These are phyloP conservation scores for Herminia tarsipennalis DNA, from an alignment of 2,888 invertebrate species.

Conservation along the genomic window DNA sequence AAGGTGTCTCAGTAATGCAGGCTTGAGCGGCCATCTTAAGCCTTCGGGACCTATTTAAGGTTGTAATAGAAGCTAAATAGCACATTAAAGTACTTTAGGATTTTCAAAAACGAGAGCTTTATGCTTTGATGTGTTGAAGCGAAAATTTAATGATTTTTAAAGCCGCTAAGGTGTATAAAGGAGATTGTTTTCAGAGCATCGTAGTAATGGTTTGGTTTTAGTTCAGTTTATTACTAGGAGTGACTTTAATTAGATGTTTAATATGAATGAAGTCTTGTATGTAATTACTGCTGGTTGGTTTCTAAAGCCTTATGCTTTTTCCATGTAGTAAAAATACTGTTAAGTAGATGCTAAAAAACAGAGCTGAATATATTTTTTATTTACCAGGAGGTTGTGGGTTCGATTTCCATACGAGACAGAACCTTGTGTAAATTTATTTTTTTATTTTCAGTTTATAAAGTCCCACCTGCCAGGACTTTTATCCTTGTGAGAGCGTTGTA, in stretches of 20 bases:
- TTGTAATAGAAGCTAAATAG: constrained; percentile 32
- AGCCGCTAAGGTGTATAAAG: constrained; percentile 4
- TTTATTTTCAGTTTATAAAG: no score
- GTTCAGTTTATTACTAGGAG: neutral
- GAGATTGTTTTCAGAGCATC: neutral
- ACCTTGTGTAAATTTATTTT: no score
- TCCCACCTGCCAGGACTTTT: no score
- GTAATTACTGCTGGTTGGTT: no score
- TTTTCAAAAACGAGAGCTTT: constrained; percentile 16
- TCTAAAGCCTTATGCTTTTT: no score
- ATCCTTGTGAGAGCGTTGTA: no score
- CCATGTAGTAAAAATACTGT: no score
- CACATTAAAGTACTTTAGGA: constrained; percentile 19
- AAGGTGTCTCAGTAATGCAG: constrained; percentile 18
- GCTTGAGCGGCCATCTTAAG: constrained; percentile 20
- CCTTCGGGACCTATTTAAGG: constrained; percentile 32
- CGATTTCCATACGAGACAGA: no score
- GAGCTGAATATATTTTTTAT: no score
- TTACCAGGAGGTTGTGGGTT: no score
- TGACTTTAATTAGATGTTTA: neutral
- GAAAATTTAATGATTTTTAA: constrained; percentile 16
- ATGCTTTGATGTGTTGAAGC: constrained; percentile 5
- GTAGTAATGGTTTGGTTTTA: neutral
- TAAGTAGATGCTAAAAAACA: no score
- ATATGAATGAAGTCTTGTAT: no score